Percentiles rank a stretch among this genome's conserved stretches.
These are phyloP conservation scores for Lycocerus yunnanus DNA, from an alignment of 2,888 invertebrate genomes.

Conservation along the genomic window DNA sequence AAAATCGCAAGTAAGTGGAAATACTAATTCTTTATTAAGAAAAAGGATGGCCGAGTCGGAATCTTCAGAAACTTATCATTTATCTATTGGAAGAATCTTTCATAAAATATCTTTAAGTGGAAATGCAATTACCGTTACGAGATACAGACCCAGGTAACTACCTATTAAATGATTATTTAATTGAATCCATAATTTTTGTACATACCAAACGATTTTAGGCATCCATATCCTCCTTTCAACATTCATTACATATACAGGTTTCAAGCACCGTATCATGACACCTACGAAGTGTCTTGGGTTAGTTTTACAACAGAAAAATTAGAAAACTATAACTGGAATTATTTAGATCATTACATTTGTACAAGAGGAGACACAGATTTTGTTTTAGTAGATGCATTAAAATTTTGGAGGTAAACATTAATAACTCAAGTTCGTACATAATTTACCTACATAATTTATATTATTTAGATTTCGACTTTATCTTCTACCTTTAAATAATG, in stretches of 20 bases:
- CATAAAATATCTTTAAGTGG: conserved; percentile 87
- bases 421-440: neutral
- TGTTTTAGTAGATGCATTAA: conserved; percentile 78
- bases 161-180: neutral
- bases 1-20: conserved; percentile 36
- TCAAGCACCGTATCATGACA: conserved; percentile 89
- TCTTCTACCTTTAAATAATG: conserved; percentile 80
- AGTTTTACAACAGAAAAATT: conserved; percentile 93
- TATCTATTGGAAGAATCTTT: conserved; percentile 94
- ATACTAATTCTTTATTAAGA: conserved; percentile 40
- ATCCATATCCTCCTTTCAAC: conserved; percentile 91
- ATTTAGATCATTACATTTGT: conserved; percentile 95
- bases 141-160: conserved; percentile 86
- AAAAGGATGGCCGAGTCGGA: conserved; percentile 53
- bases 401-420: conserved; percentile 52
- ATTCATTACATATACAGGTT: conserved; percentile 91
- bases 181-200: neutral
- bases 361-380: conserved; percentile 93
- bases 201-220: conserved; percentile 62
- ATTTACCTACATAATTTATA: neutral
- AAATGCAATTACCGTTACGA: conserved; percentile 89
- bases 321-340: conserved; percentile 97
- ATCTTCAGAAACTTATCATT: conserved; percentile 73
- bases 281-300: conserved; percentile 93
- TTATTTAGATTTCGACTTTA: conserved; percentile 80